Percentiles rank a stretch among this genome's conserved stretches.
Conservation (phyloP, 2,888 invertebrate species). For the Cremastobaeus sp. region DNA sequence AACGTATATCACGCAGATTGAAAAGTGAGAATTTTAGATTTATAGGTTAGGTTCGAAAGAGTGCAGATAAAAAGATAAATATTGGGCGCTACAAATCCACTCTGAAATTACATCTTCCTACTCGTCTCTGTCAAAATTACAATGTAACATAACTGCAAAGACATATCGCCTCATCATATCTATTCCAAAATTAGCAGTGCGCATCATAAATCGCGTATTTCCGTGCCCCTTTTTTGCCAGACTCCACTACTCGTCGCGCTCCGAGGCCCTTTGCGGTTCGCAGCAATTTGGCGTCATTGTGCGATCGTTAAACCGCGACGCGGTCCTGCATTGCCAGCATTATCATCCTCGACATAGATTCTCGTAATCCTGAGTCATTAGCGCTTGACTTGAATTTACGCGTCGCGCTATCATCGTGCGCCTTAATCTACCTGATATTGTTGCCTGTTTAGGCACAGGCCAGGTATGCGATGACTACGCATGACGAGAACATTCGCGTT, state of each 20-base stretch:
- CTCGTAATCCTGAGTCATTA: slow-evolving; percentile 61
- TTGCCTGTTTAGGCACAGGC: slow-evolving; percentile 41
- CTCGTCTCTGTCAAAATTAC: slow-evolving; percentile 19
- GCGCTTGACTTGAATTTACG: slow-evolving; percentile 54
- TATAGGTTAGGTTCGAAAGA: no score
- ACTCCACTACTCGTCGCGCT: slow-evolving; percentile 27
- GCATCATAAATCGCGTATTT: slow-evolving; percentile 52
- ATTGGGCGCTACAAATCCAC: no score
- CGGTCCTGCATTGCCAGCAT: slow-evolving; percentile 34
- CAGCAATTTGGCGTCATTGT: slow-evolving; percentile 62
- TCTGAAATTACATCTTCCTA: slow-evolving; percentile 1
- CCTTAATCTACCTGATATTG: slow-evolving; percentile 59
- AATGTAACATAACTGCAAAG: slow-evolving; percentile 43
- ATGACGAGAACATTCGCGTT: slow-evolving; percentile 37
- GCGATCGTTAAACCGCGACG: slow-evolving; percentile 58
- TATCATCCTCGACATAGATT: slow-evolving; percentile 54
- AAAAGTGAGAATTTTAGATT: no score
- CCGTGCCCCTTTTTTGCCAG: slow-evolving; percentile 35
- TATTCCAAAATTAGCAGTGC: slow-evolving; percentile 55
- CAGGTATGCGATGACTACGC: slow-evolving; percentile 57
- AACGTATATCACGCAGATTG: no score
- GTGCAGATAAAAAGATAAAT: no score
- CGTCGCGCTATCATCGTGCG: slow-evolving; percentile 44
- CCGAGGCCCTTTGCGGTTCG: slow-evolving; percentile 40
- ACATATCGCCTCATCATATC: slow-evolving; percentile 46